Base-by-base conservation (phyloP, 2,113 vertebrate species). In the Pluvianellus socialis region DNA sequence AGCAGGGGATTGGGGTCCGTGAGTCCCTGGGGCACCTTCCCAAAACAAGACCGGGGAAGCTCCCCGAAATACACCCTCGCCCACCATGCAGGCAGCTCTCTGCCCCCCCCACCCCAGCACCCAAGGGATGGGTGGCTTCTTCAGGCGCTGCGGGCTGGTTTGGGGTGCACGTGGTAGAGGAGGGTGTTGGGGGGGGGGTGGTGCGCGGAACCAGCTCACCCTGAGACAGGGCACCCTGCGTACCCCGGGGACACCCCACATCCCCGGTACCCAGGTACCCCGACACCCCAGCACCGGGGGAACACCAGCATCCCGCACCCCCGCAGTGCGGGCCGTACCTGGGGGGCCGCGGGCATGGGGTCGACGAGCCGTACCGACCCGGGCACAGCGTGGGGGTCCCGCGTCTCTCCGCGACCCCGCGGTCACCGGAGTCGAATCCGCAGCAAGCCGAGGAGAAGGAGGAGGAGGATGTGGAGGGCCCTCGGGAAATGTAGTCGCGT, bases 401-500 rank as follows among this genome's bases (percentile, higher is more conserved):
- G n/a, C 30, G 18, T 21, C 58, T 59, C 30, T 32, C 70, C 49
- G 30, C 26, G 4, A 49, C 73, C 21, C 50, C 24, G 7, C 73
- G 6, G 58, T 49, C 20, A 30, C 45, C 30, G n/a, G 19, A 12
- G 40, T 71, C 52, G 13, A 15, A 18, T 2, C 45, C 61, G 38
- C 61, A 23, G 42, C n/a, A 4, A 7, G 14, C 3, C 16, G 17
- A 9, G 12, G 6, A 42, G 19, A 26, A 61, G 30, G 35, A 55
- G 9, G 20, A 62, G 44, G 10, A 70, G 18, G 6, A 0, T 5
- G 1, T 1, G 5, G 13, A 15, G 18, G 73, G 6, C 33, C 50
- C 59, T 62, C 84, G 92, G 94, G 92, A 89, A 92, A 94, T 92
- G 96, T 86, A 96, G 96, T 92, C 84, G 7, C 2, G 9, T 17